Evolutionary conservation across 1,140 invertebrate genomes (phyloP), one percentile per base, ranked within the genome.

Genomic region (Asbolus verrucosus): DNA sequence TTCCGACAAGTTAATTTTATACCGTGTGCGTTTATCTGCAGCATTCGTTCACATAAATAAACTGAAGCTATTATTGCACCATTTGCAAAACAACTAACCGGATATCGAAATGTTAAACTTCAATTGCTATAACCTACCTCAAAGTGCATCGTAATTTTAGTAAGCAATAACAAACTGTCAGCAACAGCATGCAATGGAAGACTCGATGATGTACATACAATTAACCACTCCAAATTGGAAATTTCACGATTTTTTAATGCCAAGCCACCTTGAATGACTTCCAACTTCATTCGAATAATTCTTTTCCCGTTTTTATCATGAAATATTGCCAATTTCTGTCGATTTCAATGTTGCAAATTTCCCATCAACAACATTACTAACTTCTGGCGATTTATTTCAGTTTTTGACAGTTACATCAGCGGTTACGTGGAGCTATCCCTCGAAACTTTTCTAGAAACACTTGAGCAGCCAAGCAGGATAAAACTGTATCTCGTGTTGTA

Each of bases 41-140:
- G 33, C 33, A 36, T 36, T 36, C 33, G 11, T 36, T 36, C 33
- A 54, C 19, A 27, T 14, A 54, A 54, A 54, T 54, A 54, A 54
- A 54, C 46, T 21, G 19, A 11, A 36, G n/a, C 46, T 54, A 27
- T 54, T 50, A 50, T 36, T 36, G 33, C 33, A 36, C 33, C 33
- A 36, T 36, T 36, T n/a, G 33, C 33, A 36, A 36, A 54, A 24
- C 21, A 54, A 11, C 19, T 11, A 54, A 27, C 46, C 46, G 21
- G 46, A 54, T 27, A 54, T 54, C 46, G 33, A 36, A 36, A n/a
- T 30, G 27, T 30, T 30, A 30, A 30, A 30, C 9, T 11, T 8
- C 33, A 11, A 36, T 36, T 14, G 19, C 11, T 54, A 1, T 30
- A 54, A 54, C 46, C 46, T 54, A 24, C 46, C 46, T 24, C 46